A percentile compares a stretch with the other conserved stretches of the same genome.
Evolutionary conservation across 2,113 vertebrate genomes (phyloP).

Genomic region (Cricetomys ansorgei): DNA sequence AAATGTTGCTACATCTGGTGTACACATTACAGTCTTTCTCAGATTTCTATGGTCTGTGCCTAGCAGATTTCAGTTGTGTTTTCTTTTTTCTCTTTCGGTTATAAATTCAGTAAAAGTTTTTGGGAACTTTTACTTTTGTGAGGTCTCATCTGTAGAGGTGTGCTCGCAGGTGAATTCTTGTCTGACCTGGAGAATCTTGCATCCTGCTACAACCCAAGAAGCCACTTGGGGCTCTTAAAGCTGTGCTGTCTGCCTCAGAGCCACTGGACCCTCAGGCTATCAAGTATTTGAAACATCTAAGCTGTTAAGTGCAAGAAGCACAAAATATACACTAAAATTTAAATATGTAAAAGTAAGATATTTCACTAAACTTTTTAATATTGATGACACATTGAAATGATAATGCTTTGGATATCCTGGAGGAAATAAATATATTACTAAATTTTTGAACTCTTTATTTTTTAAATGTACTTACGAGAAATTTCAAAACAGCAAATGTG

Average conservation of each 20-base stretch:
- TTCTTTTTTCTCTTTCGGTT: constrained; percentile 11
- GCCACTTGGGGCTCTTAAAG: not conserved
- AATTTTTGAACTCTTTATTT: not conserved
- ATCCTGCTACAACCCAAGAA: not conserved
- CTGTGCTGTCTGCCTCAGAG: not conserved
- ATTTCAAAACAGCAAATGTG: not conserved
- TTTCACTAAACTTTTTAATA: not conserved
- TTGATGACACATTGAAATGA: not conserved
- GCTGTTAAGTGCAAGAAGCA: not conserved
- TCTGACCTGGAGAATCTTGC: not conserved
- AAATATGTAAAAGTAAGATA: not conserved
- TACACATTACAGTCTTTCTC: not conserved
- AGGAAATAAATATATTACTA: constrained; percentile 36
- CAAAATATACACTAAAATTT: constrained; percentile 15
- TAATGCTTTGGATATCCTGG: not conserved
- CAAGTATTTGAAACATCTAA: not conserved
- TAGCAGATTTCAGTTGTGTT: not conserved
- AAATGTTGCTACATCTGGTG: not conserved
- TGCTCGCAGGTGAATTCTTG: not conserved
- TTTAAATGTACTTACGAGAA: not conserved
- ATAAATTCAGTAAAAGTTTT: not conserved
- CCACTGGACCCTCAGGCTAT: not conserved
- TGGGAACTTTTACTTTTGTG: not conserved
- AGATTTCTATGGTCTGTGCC: not conserved
- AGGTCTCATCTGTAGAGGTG: not conserved